Conservation (phyloP, 2,888 invertebrate species). For the Leucophenga maculata region DNA sequence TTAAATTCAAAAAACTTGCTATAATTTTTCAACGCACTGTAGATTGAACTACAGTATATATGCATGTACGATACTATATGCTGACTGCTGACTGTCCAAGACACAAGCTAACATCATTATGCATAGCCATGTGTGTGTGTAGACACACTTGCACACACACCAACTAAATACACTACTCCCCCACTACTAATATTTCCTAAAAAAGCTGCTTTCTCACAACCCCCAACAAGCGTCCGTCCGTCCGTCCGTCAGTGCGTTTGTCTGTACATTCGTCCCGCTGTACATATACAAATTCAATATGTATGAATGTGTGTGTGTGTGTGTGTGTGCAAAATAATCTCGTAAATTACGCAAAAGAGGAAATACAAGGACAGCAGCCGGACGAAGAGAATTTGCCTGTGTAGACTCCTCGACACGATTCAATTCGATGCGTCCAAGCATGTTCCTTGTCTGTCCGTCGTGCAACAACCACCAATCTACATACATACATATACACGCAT, state of each 20-base stretch:
- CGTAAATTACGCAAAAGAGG: constrained; percentile 67
- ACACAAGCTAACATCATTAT: constrained; percentile 64
- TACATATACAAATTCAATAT: constrained; percentile 37
- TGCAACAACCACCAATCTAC: constrained; percentile 41
- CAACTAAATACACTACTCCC: too few species aligned
- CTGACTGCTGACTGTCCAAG: constrained; percentile 53
- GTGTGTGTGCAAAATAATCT: constrained; percentile 61
- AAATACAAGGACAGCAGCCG: constrained; percentile 48
- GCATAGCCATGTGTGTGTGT: constrained; percentile 54
- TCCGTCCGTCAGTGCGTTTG: too few species aligned
- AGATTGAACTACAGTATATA: too few species aligned
- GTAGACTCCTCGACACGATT: too few species aligned
- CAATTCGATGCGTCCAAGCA: too few species aligned
- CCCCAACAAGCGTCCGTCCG: too few species aligned
- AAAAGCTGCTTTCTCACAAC: too few species aligned
- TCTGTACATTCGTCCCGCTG: too few species aligned
- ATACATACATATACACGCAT: constrained; percentile 17
- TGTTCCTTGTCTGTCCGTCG: constrained; percentile 5
- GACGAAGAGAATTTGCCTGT: constrained; percentile 21
- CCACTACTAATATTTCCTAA: too few species aligned
- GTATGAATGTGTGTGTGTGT: constrained; percentile 23
- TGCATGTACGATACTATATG: background rate
- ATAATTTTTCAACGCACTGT: too few species aligned
- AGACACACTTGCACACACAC: too few species aligned
- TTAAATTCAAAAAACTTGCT: too few species aligned